Conservation (phyloP, 2,113 vertebrate species). For the Copsychus sechellarum region DNA sequence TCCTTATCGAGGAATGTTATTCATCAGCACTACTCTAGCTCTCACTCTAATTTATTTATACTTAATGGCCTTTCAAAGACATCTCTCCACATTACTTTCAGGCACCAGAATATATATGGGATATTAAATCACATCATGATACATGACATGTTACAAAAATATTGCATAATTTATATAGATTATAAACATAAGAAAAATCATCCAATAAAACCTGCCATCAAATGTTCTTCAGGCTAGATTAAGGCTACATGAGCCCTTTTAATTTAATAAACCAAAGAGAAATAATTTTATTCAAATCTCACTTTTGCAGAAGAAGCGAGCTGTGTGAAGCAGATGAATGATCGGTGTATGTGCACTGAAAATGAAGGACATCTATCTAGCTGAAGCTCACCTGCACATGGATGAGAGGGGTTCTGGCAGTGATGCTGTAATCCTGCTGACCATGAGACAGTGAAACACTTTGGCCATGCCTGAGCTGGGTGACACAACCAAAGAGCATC, state of each 20-base stretch:
- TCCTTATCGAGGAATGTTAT: slow-evolving; percentile 24
- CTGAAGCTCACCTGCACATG: neutral
- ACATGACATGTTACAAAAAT: slow-evolving; percentile 34
- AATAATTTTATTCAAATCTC: neutral
- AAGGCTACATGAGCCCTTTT: neutral
- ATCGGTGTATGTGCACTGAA: neutral
- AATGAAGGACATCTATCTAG: neutral
- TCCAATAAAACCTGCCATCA: neutral
- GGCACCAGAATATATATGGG: slow-evolving; percentile 27
- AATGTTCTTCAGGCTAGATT: neutral
- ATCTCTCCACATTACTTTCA: slow-evolving; percentile 47
- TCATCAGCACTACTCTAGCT: slow-evolving; percentile 33
- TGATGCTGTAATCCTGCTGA: neutral
- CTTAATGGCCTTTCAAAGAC: slow-evolving; percentile 53
- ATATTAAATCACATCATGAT: slow-evolving; percentile 52
- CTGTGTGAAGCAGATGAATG: neutral
- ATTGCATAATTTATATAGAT: slow-evolving; percentile 46
- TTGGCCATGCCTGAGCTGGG: neutral
- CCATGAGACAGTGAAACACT: neutral
- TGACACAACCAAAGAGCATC: accelerated
- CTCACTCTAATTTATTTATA: slow-evolving; percentile 52
- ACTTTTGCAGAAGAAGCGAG: neutral
- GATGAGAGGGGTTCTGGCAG: neutral
- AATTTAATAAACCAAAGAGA: slow-evolving; percentile 14
- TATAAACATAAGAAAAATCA: slow-evolving; percentile 36